These are phyloP conservation scores for Ylistrum balloti DNA, from an alignment of 1,140 invertebrate genomes.

Conservation along the genomic window DNA sequence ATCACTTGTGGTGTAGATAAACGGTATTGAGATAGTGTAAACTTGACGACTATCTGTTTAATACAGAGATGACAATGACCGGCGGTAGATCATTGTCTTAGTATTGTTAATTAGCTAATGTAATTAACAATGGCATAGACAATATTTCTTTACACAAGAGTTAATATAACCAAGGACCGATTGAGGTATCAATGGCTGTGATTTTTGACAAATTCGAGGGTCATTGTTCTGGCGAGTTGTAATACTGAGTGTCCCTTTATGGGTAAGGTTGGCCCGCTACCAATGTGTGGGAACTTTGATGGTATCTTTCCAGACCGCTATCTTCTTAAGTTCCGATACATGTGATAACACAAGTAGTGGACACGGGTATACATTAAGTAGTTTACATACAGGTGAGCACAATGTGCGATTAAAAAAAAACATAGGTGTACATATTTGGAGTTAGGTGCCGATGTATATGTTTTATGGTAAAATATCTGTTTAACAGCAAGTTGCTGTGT, in stretches of 20 bases:
- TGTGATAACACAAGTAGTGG: not conserved
- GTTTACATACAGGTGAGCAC: no score
- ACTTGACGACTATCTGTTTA: not conserved
- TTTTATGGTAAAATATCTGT: no score
- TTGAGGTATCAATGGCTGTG: not conserved
- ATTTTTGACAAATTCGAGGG: conserved; percentile 8
- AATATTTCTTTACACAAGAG: not conserved
- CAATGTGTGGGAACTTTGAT: conserved; percentile 4
- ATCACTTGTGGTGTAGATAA: not conserved
- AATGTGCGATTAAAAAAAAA: not conserved
- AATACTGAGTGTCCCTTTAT: not conserved
- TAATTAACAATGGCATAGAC: not conserved
- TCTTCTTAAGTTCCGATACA: not conserved
- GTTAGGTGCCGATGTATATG: no score
- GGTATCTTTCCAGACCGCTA: not conserved
- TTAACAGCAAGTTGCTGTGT: no score
- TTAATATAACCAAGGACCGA: not conserved
- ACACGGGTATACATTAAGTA: not conserved
- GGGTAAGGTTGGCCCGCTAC: not conserved
- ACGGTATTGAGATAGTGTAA: not conserved
- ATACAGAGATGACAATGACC: not conserved
- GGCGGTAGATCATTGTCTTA: not conserved
- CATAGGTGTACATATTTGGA: not conserved
- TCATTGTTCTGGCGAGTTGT: not conserved
- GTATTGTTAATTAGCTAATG: not conserved